Evolutionary conservation across 2,797 vertebrate species (phyloP).

Genomic region (Parambassis ranga): DNA sequence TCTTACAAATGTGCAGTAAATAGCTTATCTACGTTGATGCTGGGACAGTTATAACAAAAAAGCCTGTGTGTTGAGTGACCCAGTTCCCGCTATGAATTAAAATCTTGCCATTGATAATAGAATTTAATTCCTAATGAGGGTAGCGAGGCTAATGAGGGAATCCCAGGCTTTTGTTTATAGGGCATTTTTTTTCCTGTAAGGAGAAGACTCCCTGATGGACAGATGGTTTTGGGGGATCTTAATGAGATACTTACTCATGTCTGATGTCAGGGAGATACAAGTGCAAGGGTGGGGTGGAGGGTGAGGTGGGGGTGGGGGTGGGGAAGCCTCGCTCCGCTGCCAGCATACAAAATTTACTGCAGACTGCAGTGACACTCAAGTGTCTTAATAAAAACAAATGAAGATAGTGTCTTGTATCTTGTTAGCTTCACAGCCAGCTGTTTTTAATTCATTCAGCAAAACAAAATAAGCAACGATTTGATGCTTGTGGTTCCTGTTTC

Average conservation of each 20-base stretch:
- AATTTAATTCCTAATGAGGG: conserved; percentile 47
- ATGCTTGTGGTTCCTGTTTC: neutral
- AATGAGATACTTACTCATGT: conserved; percentile 75
- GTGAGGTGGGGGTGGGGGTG: neutral
- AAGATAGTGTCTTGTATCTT: too few species aligned
- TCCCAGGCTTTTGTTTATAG: conserved; percentile 61
- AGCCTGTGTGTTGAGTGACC: neutral
- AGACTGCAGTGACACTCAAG: conserved; percentile 8
- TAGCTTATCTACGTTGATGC: neutral
- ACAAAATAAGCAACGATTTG: too few species aligned
- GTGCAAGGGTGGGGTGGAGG: neutral
- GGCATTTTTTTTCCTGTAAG: conserved; percentile 44
- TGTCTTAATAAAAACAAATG: neutral
- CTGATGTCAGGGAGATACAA: conserved; percentile 69
- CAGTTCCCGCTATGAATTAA: neutral
- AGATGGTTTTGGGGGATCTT: conserved; percentile 74
- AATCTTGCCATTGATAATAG: conserved; percentile 1
- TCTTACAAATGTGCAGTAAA: neutral
- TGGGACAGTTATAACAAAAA: neutral
- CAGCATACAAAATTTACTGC: conserved; percentile 16
- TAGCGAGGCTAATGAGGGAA: conserved; percentile 56
- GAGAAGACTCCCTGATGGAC: conserved; percentile 60
- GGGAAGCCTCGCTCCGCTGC: conserved; percentile 16
- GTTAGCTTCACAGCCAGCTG: too few species aligned
- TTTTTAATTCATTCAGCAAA: too few species aligned